These are phyloP conservation scores for Tholera decimalis DNA, from an alignment of 2,888 invertebrate genomes.

Conservation along the genomic window DNA sequence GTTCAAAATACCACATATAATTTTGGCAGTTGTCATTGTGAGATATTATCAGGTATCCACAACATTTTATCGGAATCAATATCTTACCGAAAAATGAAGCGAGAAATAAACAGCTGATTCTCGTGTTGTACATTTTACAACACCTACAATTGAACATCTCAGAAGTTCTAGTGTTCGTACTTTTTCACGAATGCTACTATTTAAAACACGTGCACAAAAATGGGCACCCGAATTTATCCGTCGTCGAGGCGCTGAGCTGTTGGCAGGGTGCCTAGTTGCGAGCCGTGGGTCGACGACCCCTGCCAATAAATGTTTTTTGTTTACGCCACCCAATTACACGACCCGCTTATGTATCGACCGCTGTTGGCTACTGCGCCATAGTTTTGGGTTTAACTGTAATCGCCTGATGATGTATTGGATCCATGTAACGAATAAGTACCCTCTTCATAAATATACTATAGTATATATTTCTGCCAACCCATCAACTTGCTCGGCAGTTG, in stretches of 20 bases:
- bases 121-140: conserved; percentile 16
- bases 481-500: conserved; percentile 2
- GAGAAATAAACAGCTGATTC: conserved; percentile 7
- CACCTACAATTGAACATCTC: conserved; percentile 20
- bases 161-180: conserved; percentile 30
- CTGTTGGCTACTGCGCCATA: conserved; percentile 23
- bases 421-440: not conserved
- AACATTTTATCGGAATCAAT: not conserved
- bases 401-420: conserved; percentile 18
- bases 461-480: conserved; percentile 2
- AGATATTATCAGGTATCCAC: not conserved
- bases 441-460: not conserved
- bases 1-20: no score
- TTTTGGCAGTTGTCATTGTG: not conserved
- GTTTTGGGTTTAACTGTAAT: conserved; percentile 34
- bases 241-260: conserved; percentile 37
- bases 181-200: conserved; percentile 47
- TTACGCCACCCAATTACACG: conserved; percentile 66
- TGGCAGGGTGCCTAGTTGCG: conserved; percentile 51
- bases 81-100: not conserved
- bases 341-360: conserved; percentile 33
- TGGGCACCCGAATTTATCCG: not conserved
- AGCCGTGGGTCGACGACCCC: conserved; percentile 67
- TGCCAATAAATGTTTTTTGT: conserved; percentile 77
- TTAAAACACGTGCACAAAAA: conserved; percentile 43